Evolutionary conservation across 2,888 invertebrate species (phyloP), one percentile per base, ranked within the genome.

Genomic region (Polyploca ridens): DNA sequence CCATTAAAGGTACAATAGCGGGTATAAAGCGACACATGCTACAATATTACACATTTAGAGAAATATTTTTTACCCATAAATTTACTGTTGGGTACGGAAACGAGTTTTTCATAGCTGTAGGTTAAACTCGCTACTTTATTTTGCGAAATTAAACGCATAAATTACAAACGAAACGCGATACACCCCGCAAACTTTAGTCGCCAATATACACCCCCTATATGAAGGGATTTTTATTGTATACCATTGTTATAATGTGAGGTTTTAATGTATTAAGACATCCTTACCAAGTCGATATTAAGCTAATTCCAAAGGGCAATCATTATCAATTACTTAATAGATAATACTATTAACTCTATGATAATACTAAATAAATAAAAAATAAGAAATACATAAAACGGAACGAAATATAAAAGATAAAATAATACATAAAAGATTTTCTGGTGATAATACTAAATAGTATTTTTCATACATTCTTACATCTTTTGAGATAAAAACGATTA

Each of bases 71-170:
- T 88, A 84, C 84, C 84, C 84, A 91, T 93, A 93, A 93, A 92
- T 93, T 92, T 88, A 88, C 73, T 71, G 80, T 72, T 72, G 82
- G 79, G 82, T 82, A 86, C 83, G 81, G 81, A 85, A 87, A 88
- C 87, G 91, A 88, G 85, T 91, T 91, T 92, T 91, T 90, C 86
- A 91, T 88, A 84, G 81, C 85, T 88, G 82, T 87, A 81, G 86
- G 89, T 87, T 88, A 84, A 27, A 85, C 80, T 84, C 79, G 77
- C 80, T 83, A 86, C 88, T 88, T 88, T 88, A 87, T 86, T 87
- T 87, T 82, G 88, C 87, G 84, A 91, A 93, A 93, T 93, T 90
- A 91, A 93, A 93, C 85, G 68, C 92, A 92, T 93, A 93, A 93
- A 93, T 93, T 89, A 88, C 87, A 38, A 61, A 61, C 65, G 71